A percentile compares a stretch with the other conserved stretches of the same genome.
Evolutionary conservation across 2,797 vertebrate species (phyloP).

Genomic region (Spinus olivaceus): DNA sequence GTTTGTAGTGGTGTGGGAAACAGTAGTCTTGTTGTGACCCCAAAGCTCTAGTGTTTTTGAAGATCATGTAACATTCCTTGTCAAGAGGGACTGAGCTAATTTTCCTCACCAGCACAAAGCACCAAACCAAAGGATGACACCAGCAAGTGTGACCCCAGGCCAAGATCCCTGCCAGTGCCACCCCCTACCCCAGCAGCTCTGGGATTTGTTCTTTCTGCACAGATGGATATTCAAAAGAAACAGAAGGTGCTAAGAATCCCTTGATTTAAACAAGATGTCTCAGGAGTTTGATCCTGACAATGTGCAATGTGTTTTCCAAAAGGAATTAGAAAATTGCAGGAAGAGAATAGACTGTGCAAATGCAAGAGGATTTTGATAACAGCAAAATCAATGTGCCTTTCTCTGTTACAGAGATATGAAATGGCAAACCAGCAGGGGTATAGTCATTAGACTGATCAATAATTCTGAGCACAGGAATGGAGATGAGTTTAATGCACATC

Average conservation of each 20-base stretch:
- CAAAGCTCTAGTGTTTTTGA: accelerated
- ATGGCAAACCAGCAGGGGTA: background rate
- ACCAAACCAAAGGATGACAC: background rate
- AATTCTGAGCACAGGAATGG: background rate
- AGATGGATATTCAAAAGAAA: conserved; percentile 49
- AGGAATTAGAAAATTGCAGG: conserved; percentile 36
- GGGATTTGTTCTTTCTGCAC: conserved; percentile 6
- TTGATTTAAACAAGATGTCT: conserved; percentile 68
- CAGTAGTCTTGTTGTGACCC: accelerated
- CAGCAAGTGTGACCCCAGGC: background rate
- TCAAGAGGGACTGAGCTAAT: background rate
- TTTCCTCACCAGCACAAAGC: background rate
- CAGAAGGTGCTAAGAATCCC: conserved; percentile 58
- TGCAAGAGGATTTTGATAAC: conserved; percentile 29
- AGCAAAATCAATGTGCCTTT: conserved; percentile 20
- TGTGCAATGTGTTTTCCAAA: conserved; percentile 37
- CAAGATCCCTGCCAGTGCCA: background rate
- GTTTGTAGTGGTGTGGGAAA: accelerated
- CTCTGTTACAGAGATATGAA: background rate
- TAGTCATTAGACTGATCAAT: background rate
- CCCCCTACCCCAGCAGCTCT: background rate
- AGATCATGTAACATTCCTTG: accelerated
- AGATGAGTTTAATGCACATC: background rate
- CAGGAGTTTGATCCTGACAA: conserved; percentile 54
- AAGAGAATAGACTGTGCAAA: conserved; percentile 16